phyloP scores from a whole-genome alignment of 2,888 invertebrate species.

The Thecophora atra region DNA sequence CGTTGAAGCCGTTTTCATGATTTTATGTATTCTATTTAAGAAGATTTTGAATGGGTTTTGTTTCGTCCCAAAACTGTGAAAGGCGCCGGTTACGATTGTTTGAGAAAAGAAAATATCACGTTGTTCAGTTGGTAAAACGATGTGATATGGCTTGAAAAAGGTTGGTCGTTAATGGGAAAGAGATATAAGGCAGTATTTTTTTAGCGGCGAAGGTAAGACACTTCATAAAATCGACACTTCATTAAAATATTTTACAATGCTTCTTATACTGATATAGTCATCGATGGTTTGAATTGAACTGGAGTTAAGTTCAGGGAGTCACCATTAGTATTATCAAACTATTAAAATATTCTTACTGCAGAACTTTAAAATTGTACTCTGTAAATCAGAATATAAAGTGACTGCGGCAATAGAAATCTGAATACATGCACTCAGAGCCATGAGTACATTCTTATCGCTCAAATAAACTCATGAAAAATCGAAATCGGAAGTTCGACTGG shows the following conservation, averaged over 20 bases:
- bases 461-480: not conserved
- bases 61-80: not conserved
- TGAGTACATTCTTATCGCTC: not conserved
- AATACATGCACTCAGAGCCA: not conserved
- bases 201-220: too few relatives aligned
- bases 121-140: not conserved
- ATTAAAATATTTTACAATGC: too few relatives aligned
- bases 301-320: too few relatives aligned
- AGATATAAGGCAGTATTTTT: too few relatives aligned
- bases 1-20: not conserved
- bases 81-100: too few relatives aligned
- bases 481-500: not conserved
- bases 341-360: constrained; percentile 20
- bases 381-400: constrained; percentile 33
- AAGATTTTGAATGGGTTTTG: too few relatives aligned
- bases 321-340: not conserved
- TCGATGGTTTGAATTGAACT: too few relatives aligned
- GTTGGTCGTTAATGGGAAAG: too few relatives aligned
- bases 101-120: too few relatives aligned
- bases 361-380: constrained; percentile 38
- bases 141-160: too few relatives aligned
- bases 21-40: constrained; percentile 3
- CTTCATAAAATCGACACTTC: too few relatives aligned
- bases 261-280: too few relatives aligned
- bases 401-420: not conserved